A percentile compares a stretch with the other conserved stretches of the same genome.
These are phyloP conservation scores for Cotesia chilonis DNA, from an alignment of 1,140 invertebrate species.

Conservation along the genomic window DNA sequence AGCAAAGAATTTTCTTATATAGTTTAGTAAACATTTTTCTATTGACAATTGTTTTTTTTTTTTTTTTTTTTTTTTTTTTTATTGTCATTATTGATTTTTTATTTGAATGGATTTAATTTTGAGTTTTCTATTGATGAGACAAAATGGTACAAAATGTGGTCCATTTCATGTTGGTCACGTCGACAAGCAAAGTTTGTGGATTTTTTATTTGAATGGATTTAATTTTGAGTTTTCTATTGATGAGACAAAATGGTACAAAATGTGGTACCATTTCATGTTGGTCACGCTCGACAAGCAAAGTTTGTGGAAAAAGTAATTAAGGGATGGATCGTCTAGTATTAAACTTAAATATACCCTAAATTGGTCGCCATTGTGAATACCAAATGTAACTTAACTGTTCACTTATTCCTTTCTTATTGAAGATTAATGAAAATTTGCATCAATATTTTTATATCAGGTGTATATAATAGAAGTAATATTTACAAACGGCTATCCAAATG, in stretches of 20 bases:
- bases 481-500: too few relatives aligned
- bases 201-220: slow-evolving; percentile 36
- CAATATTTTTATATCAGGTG: too few relatives aligned
- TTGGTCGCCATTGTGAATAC: slow-evolving; percentile 36
- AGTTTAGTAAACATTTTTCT: neutral
- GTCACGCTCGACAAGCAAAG: slow-evolving; percentile 43
- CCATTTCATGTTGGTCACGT: slow-evolving; percentile 44
- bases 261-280: slow-evolving; percentile 39
- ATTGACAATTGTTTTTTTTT: neutral
- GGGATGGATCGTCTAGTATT: slow-evolving; percentile 41
- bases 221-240: slow-evolving; percentile 1
- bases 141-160: neutral
- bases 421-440: too few relatives aligned
- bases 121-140: neutral
- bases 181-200: slow-evolving; percentile 41
- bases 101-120: slow-evolving; percentile 31
- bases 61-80: neutral
- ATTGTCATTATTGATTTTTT: slow-evolving; percentile 33
- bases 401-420: neutral
- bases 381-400: slow-evolving; percentile 30
- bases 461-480: too few relatives aligned
- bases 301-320: slow-evolving; percentile 43
- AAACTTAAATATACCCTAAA: slow-evolving; percentile 36
- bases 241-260: neutral
- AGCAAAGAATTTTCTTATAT: too few relatives aligned